Base-by-base conservation (phyloP, 2,888 invertebrate genomes). In the Spialia ferax region DNA sequence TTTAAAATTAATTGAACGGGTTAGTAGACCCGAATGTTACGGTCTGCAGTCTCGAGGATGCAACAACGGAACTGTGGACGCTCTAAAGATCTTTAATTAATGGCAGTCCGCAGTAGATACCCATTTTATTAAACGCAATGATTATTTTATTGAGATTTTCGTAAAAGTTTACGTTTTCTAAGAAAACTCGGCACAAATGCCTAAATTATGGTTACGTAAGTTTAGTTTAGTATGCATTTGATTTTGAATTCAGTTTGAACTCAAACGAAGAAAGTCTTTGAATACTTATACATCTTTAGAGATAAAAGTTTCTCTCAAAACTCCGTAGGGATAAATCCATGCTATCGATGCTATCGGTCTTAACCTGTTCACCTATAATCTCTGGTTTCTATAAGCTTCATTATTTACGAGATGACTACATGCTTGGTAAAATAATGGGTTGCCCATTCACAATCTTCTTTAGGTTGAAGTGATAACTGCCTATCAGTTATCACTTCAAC, bases 301-400 rank as follows among this genome's bases (percentile, higher is more conserved):
- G 29, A n/a, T n/a, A 4, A 29, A 29, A 29, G 0, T 54, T 54
- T 55, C 63, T 63, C 42, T 63, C 55, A 29, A 63, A 63, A 23
- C 38, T 38, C 61, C 32, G 18, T 22, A 32, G 55, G 20, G 29
- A 45, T 62, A 50, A 62, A 62, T 63, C 13, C 29, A 29, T 18
- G 38, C 42, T 42, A 26, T 56, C 22, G 29, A 45, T 38, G 26
- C 26, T 56, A 63, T 63, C 42, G 8, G 18, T 56, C 78, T n/a
- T 15, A 42, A 50, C 61, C 69, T 64, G 57, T 56, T 65, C 65
- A 65, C 80, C 77, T 74, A 81, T 57, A 79, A 81, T 81, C 85
- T 73, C 74, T 74, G 79, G 74, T 84, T 84, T 83, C 83, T 83
- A 77, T 76, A 72, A 70, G 75, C 75, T 74, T 73, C 71, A 73